Evolutionary conservation across 2,888 invertebrate genomes (phyloP), one percentile per base, ranked within the genome.

Genomic region (Drosophila rubida): DNA sequence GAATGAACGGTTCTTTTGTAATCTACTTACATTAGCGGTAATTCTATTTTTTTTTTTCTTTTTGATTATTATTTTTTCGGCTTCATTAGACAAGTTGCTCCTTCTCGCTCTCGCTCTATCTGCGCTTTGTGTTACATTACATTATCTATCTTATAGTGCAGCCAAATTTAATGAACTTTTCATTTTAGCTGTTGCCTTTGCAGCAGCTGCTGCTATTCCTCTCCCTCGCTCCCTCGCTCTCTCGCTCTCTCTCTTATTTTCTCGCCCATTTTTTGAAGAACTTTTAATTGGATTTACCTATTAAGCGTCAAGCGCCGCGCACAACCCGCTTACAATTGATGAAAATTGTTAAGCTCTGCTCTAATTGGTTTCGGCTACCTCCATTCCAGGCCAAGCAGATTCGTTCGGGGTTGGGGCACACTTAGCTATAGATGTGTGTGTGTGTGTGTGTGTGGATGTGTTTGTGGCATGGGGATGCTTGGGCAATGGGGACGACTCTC

Each of bases 261-360:
- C 42, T 41, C 32, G 37, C 8, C 5, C 35, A 57, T 13, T 44
- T 77, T 62, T 70, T 68, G 42, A 67, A 79, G 76, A 77, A 77
- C 77, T 79, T 76, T 78, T 78, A 80, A 80, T 78, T 80, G 78
- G 77, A 78, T 80, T 80, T 78, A 78, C 77, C 73, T 80, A 76
- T 76, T 76, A 78, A 73, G 73, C 66, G 76, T 57, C 67, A 64
- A 75, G 67, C 60, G 53, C 48, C 50, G 55, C 63, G 49, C 63
- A 44, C 51, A 64, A 44, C 50, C 72, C 77, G 73, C 73, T 45
- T 67, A 54, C 78, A 80, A 76, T 78, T 80, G 80, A 80, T 78
- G 80, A 78, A 78, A 78, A 80, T 73, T 80, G 77, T 78, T 80
- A 73, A 78, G 78, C 80, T 73, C 49, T 80, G 78, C 73, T 80